Base-by-base conservation (phyloP, 2,797 vertebrate species). In the Semotilus atromaculatus region DNA sequence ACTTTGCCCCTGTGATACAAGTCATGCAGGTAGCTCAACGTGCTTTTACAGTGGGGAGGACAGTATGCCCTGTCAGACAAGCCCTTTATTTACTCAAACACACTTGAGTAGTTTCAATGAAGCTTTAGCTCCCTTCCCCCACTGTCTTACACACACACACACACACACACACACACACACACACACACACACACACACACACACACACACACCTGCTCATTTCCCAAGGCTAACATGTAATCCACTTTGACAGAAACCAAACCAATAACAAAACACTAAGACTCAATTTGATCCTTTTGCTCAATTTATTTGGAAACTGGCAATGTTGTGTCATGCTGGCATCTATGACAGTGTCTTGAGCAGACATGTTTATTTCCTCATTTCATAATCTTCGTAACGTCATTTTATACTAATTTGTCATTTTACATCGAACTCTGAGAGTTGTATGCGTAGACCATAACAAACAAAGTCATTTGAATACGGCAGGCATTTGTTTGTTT, bases 111-210 rank as follows among this genome's bases (percentile, higher is more conserved):
- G 89, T 91, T 80, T 93, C 90, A 92, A 88, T 92, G 89, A 90
- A 88, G 91, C 45, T 21, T 7, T 75, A 31, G 66, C 68, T 82
- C 40, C 83, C 80, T 67, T 60, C 71, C 55, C 75, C 83, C 80
- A 66, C 2, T 5, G 45, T 34, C 40, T 62, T 40, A 29, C 38
- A 62, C 58, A 51, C 36, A 60, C 0, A 43, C 38, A 38, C 40
- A 74, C 91, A 89, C 93, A 91, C 91, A 74, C 91, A 89, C 93
- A 91, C 91, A 74, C 91, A 89, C 93, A 91, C 91, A 58, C 55
- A 48, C 34, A 26, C 36, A 58, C 55, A 48, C 34, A 26, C 36
- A 58, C 55, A 48, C 34, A 76, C 31, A 43, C 58, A 29, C 38
- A 60, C 58, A 51, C 36, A 43, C 40, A 74, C 91, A 88, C 93